phyloP scores from a whole-genome alignment of 2,888 invertebrate species.

The Apocheima hispidaria region DNA sequence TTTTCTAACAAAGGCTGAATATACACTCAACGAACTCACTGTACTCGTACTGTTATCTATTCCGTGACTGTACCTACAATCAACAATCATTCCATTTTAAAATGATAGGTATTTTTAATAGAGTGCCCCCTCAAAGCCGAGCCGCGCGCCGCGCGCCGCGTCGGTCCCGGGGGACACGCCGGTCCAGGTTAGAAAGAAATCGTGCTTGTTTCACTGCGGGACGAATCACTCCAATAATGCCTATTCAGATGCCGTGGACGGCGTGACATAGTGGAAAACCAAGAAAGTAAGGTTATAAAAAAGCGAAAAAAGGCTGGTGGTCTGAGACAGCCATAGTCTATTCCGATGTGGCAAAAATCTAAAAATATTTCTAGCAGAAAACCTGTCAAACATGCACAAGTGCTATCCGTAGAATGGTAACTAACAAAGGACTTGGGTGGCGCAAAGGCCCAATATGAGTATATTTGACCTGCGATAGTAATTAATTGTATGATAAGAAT shows the following conservation, averaged over 20 bases:
- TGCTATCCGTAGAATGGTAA: no score
- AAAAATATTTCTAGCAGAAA: no score
- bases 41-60: no score
- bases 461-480: no score
- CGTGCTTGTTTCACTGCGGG: constrained; percentile 8
- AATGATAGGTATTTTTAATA: background rate
- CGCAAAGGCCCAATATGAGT: no score
- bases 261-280: constrained; percentile 16
- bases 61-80: no score
- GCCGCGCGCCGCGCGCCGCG: background rate
- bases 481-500: no score
- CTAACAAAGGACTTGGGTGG: no score
- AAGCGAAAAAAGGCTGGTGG: background rate
- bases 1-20: background rate
- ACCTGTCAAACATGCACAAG: no score
- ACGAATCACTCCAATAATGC: constrained; percentile 40
- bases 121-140: constrained; percentile 21
- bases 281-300: background rate
- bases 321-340: no score
- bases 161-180: constrained; percentile 10
- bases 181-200: constrained; percentile 21
- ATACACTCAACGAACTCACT: no score
- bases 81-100: background rate
- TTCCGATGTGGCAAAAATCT: no score
- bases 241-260: constrained; percentile 40